These are phyloP conservation scores for Microctonus hyperodae DNA, from an alignment of 2,888 invertebrate species.

Conservation along the genomic window DNA sequence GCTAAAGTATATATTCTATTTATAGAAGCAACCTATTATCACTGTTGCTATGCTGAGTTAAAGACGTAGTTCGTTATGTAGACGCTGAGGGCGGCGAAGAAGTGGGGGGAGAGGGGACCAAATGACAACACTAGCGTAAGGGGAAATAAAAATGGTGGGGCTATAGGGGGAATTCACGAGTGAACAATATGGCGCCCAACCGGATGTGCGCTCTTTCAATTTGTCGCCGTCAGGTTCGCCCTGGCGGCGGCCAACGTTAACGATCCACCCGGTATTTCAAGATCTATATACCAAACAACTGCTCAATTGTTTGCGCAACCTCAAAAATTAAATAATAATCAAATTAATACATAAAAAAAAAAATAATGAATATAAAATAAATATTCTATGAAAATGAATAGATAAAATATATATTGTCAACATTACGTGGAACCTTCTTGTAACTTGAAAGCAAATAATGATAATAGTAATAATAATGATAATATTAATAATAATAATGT, in stretches of 20 bases:
- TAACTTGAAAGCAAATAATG: not conserved
- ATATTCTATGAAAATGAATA: not conserved
- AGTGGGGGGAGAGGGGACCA: slow-evolving; percentile 28
- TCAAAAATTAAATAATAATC: too few species aligned
- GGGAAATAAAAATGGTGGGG: slow-evolving; percentile 20
- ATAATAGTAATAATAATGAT: slow-evolving; percentile 19
- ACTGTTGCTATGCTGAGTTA: slow-evolving; percentile 57
- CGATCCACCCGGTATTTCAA: slow-evolving; percentile 33
- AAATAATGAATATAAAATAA: not conserved
- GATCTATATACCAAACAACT: slow-evolving; percentile 5
- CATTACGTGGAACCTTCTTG: not conserved
- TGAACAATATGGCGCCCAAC: slow-evolving; percentile 42
- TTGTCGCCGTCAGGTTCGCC: slow-evolving; percentile 31
- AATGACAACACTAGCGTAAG: slow-evolving; percentile 20
- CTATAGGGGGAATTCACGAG: slow-evolving; percentile 32
- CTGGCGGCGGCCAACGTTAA: slow-evolving; percentile 27
- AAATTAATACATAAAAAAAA: not conserved
- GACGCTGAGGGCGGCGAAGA: slow-evolving; percentile 22
- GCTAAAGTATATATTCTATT: slow-evolving; percentile 51
- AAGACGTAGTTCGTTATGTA: slow-evolving; percentile 35
- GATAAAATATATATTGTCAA: not conserved
- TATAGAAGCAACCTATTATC: slow-evolving; percentile 52
- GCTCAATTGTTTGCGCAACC: not conserved
- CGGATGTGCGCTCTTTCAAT: slow-evolving; percentile 41
- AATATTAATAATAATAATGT: slow-evolving; percentile 14